A percentile compares a stretch with the other conserved stretches of the same genome.
Conservation (phyloP, 2,888 invertebrate species). For the Erebia epiphron region DNA sequence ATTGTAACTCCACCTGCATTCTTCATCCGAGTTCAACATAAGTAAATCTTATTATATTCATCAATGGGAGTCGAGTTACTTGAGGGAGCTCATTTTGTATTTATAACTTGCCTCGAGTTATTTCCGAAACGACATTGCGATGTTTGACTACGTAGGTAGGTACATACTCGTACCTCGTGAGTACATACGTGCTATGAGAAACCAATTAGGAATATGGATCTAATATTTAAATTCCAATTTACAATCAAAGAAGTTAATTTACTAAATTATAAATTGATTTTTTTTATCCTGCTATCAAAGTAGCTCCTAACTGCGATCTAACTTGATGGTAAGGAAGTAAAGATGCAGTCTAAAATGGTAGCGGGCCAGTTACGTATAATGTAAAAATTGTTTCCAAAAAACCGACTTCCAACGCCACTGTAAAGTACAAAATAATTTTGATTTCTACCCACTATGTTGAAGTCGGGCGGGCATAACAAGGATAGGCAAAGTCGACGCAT, state of each 20-base stretch:
- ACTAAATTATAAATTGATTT: neutral
- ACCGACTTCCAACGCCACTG: no score
- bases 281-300: neutral
- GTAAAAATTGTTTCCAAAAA: no score
- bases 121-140: slow-evolving; percentile 31
- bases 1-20: slow-evolving; percentile 78
- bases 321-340: no score
- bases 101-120: slow-evolving; percentile 52
- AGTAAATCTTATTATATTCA: slow-evolving; percentile 75
- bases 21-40: slow-evolving; percentile 63
- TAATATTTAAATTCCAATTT: slow-evolving; percentile 10
- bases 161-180: neutral
- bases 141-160: slow-evolving; percentile 15
- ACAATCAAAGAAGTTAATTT: neutral
- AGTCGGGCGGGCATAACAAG: no score
- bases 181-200: slow-evolving; percentile 11
- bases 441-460: no score
- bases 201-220: slow-evolving; percentile 7
- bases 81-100: slow-evolving; percentile 66
- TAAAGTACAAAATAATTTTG: no score
- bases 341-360: no score
- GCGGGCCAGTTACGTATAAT: no score
- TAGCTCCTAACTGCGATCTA: no score
- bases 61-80: slow-evolving; percentile 74
- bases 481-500: no score